Conservation (phyloP, 2,797 vertebrate genomes). For the Sitta carolinensis region DNA sequence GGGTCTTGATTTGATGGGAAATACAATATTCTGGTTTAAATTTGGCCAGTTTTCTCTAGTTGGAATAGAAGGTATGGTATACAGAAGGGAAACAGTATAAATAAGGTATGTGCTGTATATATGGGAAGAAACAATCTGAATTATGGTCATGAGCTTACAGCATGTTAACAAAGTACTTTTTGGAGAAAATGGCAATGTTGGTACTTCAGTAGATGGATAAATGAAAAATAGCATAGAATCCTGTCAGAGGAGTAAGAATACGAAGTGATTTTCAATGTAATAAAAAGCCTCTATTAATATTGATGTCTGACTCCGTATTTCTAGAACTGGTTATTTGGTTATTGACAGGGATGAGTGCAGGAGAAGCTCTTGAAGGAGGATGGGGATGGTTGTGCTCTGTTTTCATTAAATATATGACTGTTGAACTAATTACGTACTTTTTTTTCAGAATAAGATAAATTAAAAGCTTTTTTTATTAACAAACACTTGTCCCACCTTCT, state of each 20-base stretch:
- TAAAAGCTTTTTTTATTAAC: not conserved
- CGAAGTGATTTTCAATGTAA: not conserved
- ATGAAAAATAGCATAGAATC: fast-evolving
- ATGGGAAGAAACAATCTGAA: not conserved
- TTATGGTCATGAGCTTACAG: not conserved
- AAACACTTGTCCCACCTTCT: not conserved
- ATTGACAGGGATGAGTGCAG: not conserved
- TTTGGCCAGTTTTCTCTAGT: not conserved
- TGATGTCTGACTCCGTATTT: not conserved
- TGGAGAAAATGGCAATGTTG: not conserved
- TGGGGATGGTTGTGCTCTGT: not conserved
- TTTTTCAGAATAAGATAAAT: not conserved
- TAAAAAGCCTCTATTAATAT: not conserved
- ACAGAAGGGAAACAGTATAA: not conserved
- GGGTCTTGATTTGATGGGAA: not conserved
- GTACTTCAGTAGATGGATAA: not conserved
- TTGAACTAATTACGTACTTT: not conserved
- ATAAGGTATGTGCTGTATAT: not conserved
- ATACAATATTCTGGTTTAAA: not conserved
- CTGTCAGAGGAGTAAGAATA: not conserved
- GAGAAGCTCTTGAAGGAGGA: not conserved
- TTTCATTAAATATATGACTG: not conserved
- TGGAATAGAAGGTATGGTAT: not conserved
- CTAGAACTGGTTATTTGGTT: not conserved
- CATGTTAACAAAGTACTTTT: not conserved